A percentile compares a stretch with the other conserved stretches of the same genome.
Evolutionary conservation across 2,113 vertebrate genomes (phyloP).

Genomic region (Nibea coibor): DNA sequence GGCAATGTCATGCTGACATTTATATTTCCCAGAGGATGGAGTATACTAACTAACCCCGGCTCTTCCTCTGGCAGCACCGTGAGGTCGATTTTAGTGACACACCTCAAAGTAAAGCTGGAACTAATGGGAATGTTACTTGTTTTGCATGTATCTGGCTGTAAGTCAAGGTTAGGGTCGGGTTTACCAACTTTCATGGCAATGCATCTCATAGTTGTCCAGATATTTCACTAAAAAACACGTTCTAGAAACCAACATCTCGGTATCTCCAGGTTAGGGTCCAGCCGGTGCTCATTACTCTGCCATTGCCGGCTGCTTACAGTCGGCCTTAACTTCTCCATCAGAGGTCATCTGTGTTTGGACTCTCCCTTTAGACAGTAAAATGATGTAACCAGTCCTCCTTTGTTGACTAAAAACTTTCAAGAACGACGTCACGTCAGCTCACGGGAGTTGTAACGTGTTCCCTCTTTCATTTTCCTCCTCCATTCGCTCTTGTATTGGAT

Average conservation of each 20-base stretch:
- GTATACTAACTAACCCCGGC: neutral
- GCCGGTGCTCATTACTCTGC: neutral
- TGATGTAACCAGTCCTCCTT: neutral
- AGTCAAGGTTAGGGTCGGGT: too few relatives aligned
- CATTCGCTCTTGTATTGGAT: neutral
- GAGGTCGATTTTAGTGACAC: neutral
- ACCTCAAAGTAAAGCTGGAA: neutral
- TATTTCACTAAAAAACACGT: neutral
- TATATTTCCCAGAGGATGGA: neutral
- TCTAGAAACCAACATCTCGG: neutral
- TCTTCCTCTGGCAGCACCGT: neutral
- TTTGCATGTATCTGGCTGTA: neutral
- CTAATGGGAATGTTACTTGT: neutral
- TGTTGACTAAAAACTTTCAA: neutral
- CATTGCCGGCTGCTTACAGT: neutral
- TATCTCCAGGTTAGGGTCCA: too few relatives aligned
- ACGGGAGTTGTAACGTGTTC: neutral
- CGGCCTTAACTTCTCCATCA: neutral
- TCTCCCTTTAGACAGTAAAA: neutral
- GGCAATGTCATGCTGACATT: neutral
- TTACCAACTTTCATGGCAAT: neutral
- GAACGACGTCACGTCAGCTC: neutral
- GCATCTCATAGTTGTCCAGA: neutral
- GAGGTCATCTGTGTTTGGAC: neutral
- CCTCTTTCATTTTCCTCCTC: neutral